phyloP scores from a whole-genome alignment of 1,140 invertebrate genomes.

The Amphibalanus amphitrite region DNA sequence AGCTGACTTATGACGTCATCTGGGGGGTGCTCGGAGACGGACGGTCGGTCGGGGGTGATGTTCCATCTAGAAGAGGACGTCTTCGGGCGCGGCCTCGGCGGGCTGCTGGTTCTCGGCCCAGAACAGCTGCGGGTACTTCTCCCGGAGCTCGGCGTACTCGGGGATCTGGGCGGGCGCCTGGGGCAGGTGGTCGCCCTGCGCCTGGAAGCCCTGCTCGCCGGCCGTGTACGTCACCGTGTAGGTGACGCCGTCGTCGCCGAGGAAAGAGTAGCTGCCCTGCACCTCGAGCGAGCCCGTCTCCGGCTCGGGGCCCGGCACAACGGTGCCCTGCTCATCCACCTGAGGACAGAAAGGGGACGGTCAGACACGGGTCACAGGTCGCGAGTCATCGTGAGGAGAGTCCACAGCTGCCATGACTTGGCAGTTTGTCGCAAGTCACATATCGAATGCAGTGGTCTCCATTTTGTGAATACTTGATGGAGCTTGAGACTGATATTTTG shows the following conservation, averaged over 20 bases:
- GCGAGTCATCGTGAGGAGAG: too few relatives aligned
- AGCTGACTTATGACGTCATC: too few relatives aligned
- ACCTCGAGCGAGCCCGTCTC: neutral
- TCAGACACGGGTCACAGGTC: neutral
- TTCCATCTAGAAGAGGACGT: too few relatives aligned
- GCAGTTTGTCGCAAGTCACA: too few relatives aligned
- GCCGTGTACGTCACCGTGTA: conserved; percentile 31
- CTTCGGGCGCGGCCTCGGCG: too few relatives aligned
- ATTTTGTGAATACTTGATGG: too few relatives aligned
- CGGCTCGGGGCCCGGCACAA: neutral
- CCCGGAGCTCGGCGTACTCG: conserved; percentile 21
- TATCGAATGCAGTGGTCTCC: too few relatives aligned
- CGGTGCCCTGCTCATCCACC: neutral
- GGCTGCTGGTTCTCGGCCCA: neutral
- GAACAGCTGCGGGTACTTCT: neutral
- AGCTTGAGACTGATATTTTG: too few relatives aligned
- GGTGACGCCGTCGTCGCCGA: conserved; percentile 12
- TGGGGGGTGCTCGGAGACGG: too few relatives aligned
- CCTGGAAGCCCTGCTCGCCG: conserved; percentile 46
- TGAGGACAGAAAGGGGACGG: neutral
- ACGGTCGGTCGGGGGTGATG: too few relatives aligned
- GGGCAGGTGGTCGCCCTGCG: conserved; percentile 50
- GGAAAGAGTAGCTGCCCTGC: neutral
- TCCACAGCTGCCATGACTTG: too few relatives aligned
- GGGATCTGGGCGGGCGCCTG: conserved; percentile 49